Evolutionary conservation across 2,888 invertebrate genomes (phyloP).

Genomic region (Nasonovia ribisnigri): DNA sequence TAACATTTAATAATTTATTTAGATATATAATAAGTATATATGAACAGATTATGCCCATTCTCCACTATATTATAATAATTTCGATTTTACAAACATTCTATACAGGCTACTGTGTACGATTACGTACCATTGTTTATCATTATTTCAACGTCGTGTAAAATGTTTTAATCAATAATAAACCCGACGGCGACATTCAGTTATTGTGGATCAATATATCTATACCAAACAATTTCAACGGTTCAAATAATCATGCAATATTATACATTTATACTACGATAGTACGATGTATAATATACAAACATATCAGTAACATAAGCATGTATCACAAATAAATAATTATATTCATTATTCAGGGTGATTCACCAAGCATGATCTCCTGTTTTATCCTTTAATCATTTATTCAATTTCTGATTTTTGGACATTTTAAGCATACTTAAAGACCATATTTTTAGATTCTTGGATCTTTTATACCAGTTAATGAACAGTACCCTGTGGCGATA

Average conservation of each 20-base stretch:
- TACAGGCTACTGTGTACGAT: background rate
- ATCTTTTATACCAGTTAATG: background rate
- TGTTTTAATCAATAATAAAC: background rate
- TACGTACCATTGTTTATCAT: background rate
- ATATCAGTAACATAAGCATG: background rate
- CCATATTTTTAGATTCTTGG: background rate
- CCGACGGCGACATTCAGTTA: background rate
- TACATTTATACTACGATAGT: background rate
- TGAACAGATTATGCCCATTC: background rate
- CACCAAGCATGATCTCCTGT: background rate
- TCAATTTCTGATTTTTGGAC: background rate
- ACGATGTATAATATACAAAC: background rate
- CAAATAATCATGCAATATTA: background rate
- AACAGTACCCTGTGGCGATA: background rate
- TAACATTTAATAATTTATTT: too few species aligned
- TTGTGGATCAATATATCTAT: background rate
- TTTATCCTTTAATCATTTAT: background rate
- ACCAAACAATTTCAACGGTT: background rate
- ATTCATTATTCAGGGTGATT: background rate
- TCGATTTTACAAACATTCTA: background rate
- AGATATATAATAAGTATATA: background rate
- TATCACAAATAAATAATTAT: background rate
- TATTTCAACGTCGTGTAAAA: slow-evolving; percentile 1
- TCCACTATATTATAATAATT: background rate
- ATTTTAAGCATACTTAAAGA: background rate